Conservation (phyloP, 2,113 vertebrate genomes). For the Otocyon megalotis region DNA sequence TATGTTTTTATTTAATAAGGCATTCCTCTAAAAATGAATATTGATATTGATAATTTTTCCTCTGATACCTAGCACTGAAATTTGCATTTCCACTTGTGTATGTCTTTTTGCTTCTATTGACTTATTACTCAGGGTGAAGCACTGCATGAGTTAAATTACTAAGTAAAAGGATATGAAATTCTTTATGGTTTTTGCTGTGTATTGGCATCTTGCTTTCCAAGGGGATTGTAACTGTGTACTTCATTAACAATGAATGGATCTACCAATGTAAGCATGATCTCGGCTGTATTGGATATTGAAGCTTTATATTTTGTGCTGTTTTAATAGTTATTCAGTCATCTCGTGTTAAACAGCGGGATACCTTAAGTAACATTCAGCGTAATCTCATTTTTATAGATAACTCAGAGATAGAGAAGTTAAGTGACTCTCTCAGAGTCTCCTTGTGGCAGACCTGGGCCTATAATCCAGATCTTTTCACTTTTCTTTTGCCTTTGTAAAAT, state of each 20-base stretch:
- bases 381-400: neutral
- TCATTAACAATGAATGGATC: neutral
- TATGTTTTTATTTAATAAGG: neutral
- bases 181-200: neutral
- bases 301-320: neutral
- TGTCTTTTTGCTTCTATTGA: neutral
- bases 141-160: neutral
- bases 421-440: neutral
- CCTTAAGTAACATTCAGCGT: neutral
- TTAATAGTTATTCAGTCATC: neutral
- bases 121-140: neutral
- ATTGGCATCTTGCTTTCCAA: neutral
- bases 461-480: neutral
- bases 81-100: neutral
- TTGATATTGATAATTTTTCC: neutral
- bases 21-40: neutral
- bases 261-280: neutral
- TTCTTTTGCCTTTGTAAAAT: neutral
- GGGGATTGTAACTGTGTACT: neutral
- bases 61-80: neutral
- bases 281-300: neutral
- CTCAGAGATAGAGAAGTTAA: neutral
- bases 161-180: neutral
- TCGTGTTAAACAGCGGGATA: conserved; percentile 11
- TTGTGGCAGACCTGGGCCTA: neutral